Evolutionary conservation across 2,797 vertebrate species (phyloP).

Genomic region (Helarctos malayanus): DNA sequence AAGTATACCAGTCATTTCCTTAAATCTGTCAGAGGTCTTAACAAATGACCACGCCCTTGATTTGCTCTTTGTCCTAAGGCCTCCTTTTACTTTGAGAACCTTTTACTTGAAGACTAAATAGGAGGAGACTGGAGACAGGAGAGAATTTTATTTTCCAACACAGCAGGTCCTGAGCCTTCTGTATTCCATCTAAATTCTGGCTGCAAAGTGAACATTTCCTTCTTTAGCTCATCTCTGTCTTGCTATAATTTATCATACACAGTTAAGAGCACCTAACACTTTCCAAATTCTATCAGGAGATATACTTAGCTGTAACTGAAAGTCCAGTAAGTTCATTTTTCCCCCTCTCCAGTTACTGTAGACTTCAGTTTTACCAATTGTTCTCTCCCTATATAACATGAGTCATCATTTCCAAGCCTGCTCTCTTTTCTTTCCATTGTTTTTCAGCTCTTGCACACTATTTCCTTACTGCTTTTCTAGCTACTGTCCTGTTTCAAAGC

Average conservation of each 20-base stretch:
- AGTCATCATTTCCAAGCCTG: neutral
- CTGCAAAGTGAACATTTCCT: constrained; percentile 35
- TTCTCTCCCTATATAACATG: neutral
- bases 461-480: neutral
- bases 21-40: neutral
- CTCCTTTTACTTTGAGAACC: neutral
- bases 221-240: neutral
- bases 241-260: neutral
- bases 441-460: neutral
- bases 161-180: neutral
- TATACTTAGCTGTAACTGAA: neutral
- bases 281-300: constrained; percentile 18
- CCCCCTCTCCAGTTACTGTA: neutral
- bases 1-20: neutral
- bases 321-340: neutral
- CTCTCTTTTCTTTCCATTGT: neutral
- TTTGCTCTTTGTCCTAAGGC: constrained; percentile 12
- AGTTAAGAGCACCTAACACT: neutral
- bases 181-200: constrained; percentile 12
- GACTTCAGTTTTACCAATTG: neutral
- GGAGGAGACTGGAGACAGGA: neutral
- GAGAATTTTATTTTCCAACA: neutral
- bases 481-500: neutral
- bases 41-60: neutral
- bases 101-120: constrained; percentile 23